phyloP scores from a whole-genome alignment of 2,888 invertebrate genomes.

The Leptopilina drosophilae region DNA sequence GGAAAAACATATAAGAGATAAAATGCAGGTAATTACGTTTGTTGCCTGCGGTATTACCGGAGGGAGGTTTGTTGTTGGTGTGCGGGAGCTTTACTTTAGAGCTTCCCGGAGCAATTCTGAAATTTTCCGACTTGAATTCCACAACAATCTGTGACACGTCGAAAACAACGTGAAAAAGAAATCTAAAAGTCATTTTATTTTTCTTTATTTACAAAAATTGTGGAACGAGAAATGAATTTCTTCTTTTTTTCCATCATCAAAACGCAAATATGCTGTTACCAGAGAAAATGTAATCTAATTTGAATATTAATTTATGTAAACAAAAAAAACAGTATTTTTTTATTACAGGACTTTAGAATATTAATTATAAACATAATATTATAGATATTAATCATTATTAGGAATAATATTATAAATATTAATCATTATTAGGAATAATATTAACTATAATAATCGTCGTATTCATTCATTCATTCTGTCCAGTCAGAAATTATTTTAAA shows the following conservation, averaged over 20 bases:
- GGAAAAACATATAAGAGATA: conserved; percentile 36
- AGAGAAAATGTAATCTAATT: no score
- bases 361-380: no score
- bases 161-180: conserved; percentile 17
- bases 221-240: not conserved
- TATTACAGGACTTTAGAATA: no score
- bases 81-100: conserved; percentile 17
- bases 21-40: conserved; percentile 36
- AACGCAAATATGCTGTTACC: not conserved
- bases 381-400: no score
- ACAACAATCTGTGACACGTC: conserved; percentile 28
- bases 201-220: not conserved
- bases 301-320: no score
- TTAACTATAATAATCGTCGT: no score
- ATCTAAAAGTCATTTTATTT: conserved; percentile 4
- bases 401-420: no score
- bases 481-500: no score
- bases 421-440: no score
- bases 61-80: not conserved
- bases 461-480: no score
- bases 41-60: conserved; percentile 31
- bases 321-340: no score
- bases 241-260: not conserved
- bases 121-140: conserved; percentile 31
- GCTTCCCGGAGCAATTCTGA: conserved; percentile 24